Evolutionary conservation across 2,888 invertebrate species (phyloP).

Genomic region (Incurvaria masculella): DNA sequence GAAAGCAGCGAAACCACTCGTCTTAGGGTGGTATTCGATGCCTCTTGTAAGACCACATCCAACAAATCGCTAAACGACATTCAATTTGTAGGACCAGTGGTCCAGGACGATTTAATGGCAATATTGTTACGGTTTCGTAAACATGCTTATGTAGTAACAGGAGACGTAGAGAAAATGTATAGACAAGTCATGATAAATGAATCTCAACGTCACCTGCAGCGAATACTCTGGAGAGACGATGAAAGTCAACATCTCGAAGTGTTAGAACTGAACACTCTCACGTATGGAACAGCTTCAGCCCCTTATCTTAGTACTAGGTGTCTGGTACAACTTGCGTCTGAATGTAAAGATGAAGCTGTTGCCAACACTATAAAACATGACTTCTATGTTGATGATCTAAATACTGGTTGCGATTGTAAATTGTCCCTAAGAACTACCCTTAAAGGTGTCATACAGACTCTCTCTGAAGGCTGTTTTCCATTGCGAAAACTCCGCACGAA

Average conservation of each 20-base stretch:
- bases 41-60: background rate
- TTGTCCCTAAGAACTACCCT: background rate
- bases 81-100: constrained; percentile 2
- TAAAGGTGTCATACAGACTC: too few species aligned
- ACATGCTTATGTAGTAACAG: constrained; percentile 8
- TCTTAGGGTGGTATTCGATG: too few species aligned
- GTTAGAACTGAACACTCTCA: constrained; percentile 4
- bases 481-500: constrained; percentile 4
- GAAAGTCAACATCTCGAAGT: background rate
- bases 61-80: constrained; percentile 3
- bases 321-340: too few species aligned
- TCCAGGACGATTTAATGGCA: constrained; percentile 4
- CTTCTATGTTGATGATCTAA: constrained; percentile 2
- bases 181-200: constrained; percentile 2
- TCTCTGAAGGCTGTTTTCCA: too few species aligned
- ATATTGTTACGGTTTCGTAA: constrained; percentile 3
- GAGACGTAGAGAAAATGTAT: constrained; percentile 12
- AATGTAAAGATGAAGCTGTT: too few species aligned
- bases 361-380: constrained; percentile 3
- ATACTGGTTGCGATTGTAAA: constrained; percentile 2
- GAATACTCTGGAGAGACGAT: constrained; percentile 5
- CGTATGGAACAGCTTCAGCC: constrained; percentile 6
- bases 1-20: too few species aligned
- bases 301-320: too few species aligned
- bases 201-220: constrained; percentile 9